A percentile compares a stretch with the other conserved stretches of the same genome.
phyloP scores from a whole-genome alignment of 1,140 invertebrate species.

The Centruroides vittatus region DNA sequence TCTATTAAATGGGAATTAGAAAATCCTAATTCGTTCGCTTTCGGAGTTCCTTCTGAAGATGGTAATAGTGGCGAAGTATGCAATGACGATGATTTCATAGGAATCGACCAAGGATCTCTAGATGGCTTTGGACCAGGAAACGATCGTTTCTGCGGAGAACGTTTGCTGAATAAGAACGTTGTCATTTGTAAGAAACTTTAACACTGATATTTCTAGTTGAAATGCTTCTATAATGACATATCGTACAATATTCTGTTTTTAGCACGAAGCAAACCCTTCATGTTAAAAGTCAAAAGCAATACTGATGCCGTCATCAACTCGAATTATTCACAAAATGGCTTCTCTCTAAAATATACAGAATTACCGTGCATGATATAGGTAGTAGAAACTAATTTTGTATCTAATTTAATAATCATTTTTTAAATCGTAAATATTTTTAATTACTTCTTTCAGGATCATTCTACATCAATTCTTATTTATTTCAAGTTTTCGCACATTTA shows the following conservation, averaged over 20 bases:
- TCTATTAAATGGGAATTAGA: slow-evolving; percentile 41
- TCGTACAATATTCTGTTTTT: not conserved
- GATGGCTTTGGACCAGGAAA: slow-evolving; percentile 19
- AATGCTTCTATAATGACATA: too few relatives aligned
- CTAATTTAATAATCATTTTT: too few relatives aligned
- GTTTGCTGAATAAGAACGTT: slow-evolving; percentile 18
- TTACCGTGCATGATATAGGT: slow-evolving; percentile 20
- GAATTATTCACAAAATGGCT: slow-evolving; percentile 17
- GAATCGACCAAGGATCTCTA: slow-evolving; percentile 54
- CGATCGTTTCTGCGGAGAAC: slow-evolving; percentile 20
- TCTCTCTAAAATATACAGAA: slow-evolving; percentile 19
- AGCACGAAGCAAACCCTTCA: slow-evolving; percentile 22
- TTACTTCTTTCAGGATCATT: not conserved
- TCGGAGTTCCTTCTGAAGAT: slow-evolving; percentile 13
- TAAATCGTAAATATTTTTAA: not conserved
- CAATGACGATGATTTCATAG: slow-evolving; percentile 85
- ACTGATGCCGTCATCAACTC: slow-evolving; percentile 18
- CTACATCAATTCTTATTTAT: too few relatives aligned
- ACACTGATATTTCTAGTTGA: not conserved
- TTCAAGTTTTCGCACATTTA: too few relatives aligned
- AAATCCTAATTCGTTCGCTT: slow-evolving; percentile 16
- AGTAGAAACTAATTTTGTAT: not conserved
- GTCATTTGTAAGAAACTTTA: slow-evolving; percentile 18
- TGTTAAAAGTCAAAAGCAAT: slow-evolving; percentile 20
- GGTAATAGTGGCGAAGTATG: slow-evolving; percentile 27